These are phyloP conservation scores for Morelia viridis DNA, from an alignment of 2,797 vertebrate genomes.

Conservation along the genomic window DNA sequence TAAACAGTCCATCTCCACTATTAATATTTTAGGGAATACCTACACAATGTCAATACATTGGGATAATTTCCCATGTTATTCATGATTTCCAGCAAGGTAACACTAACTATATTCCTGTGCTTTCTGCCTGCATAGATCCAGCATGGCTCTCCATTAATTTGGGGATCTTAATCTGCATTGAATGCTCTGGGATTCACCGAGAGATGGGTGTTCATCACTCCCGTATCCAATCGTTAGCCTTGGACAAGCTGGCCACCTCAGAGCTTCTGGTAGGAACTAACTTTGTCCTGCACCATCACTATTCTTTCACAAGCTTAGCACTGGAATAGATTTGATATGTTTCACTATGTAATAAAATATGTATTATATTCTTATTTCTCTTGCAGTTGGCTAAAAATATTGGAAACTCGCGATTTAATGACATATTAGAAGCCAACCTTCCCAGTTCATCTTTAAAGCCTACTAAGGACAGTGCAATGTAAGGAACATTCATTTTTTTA, in stretches of 20 bases:
- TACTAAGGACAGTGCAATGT: constrained; percentile 80
- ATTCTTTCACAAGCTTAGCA: background rate
- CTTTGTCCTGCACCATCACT: background rate
- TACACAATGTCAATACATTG: background rate
- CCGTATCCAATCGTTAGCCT: constrained; percentile 79
- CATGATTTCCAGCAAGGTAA: background rate
- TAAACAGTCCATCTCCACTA: background rate
- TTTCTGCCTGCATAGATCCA: constrained; percentile 74
- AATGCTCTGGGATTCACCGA: constrained; percentile 86
- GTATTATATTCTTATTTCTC: constrained; percentile 16
- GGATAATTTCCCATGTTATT: background rate
- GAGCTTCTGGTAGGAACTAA: constrained; percentile 77
- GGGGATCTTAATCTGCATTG: constrained; percentile 84
- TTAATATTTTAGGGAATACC: background rate
- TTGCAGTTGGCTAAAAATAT: constrained; percentile 78
- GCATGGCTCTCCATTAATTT: constrained; percentile 84
- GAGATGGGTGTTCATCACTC: constrained; percentile 84
- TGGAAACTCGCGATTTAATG: constrained; percentile 83
- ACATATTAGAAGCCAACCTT: constrained; percentile 81
- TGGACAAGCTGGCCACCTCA: constrained; percentile 83
- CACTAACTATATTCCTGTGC: background rate
- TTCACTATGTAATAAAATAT: background rate
- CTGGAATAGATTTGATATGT: background rate
- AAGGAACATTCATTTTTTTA: constrained; percentile 50
- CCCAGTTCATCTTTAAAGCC: constrained; percentile 78